These are phyloP conservation scores for Scaeva pyrastri DNA, from an alignment of 2,888 invertebrate species.

Conservation along the genomic window DNA sequence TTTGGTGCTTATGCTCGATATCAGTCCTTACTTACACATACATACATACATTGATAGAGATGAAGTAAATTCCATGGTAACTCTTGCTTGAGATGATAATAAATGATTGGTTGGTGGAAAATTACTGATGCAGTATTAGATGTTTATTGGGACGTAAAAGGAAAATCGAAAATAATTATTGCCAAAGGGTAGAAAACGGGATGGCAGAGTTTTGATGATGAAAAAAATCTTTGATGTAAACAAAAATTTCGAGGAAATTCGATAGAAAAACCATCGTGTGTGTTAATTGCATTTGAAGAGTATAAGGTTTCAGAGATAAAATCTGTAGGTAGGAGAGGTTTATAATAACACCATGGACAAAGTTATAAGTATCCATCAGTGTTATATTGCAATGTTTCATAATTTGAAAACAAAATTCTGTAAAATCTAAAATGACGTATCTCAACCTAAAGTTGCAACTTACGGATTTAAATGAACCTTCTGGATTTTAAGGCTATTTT, in stretches of 20 bases:
- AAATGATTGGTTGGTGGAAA: conserved; percentile 40
- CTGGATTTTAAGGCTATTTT: too few species aligned
- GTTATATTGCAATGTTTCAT: too few species aligned
- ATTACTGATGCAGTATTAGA: conserved; percentile 29
- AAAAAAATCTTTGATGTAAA: conserved; percentile 40
- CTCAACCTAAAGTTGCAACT: too few species aligned
- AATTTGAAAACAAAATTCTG: too few species aligned
- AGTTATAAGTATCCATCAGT: too few species aligned
- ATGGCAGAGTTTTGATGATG: conserved; percentile 39
- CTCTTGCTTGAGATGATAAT: conserved; percentile 50
- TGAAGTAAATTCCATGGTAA: conserved; percentile 37
- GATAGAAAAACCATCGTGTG: conserved; percentile 18
- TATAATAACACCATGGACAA: too few species aligned
- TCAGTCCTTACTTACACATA: too few species aligned
- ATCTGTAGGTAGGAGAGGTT: too few species aligned
- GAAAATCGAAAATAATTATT: not conserved
- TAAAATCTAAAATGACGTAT: too few species aligned
- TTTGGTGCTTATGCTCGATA: not conserved
- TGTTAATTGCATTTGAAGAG: conserved; percentile 5
- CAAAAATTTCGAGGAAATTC: not conserved
- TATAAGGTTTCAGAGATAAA: too few species aligned
- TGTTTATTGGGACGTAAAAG: conserved; percentile 1
- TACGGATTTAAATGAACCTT: too few species aligned
- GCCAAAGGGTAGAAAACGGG: conserved; percentile 11
- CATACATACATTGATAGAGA: conserved; percentile 5